phyloP scores from a whole-genome alignment of 2,113 vertebrate species.

The Bucco capensis region DNA sequence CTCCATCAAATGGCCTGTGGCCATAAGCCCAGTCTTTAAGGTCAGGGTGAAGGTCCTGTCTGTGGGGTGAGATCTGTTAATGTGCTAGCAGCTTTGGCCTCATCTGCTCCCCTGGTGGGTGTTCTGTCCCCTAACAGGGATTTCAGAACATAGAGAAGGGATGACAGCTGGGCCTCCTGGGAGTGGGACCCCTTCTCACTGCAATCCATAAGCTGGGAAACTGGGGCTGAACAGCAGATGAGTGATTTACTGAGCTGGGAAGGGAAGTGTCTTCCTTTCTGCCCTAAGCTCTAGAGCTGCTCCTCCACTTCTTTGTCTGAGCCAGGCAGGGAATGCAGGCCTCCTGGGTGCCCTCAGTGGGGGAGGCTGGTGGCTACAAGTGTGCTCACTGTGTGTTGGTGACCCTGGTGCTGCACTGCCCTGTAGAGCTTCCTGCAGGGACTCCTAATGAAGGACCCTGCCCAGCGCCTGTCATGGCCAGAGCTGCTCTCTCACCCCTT shows the following conservation, averaged over 20 bases:
- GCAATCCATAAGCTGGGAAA: neutral
- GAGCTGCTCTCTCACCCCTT: slow-evolving; percentile 90
- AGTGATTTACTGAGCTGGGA: neutral
- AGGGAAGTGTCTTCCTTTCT: neutral
- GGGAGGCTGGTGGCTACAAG: neutral
- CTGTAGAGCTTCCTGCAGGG: slow-evolving; percentile 91
- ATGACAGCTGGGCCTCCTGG: neutral
- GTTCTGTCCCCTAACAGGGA: neutral
- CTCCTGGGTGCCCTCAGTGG: neutral
- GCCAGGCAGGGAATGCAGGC: neutral
- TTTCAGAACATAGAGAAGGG: neutral
- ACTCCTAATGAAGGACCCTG: slow-evolving; percentile 89
- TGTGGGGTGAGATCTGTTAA: neutral
- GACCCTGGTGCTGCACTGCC: neutral
- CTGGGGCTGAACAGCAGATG: neutral
- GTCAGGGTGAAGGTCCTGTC: slow-evolving; percentile 55
- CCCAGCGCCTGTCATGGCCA: slow-evolving; percentile 89
- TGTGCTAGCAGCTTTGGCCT: neutral
- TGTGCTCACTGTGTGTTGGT: neutral
- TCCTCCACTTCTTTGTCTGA: neutral
- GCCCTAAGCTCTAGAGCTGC: neutral
- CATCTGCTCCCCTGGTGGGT: accelerated
- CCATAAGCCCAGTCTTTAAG: slow-evolving; percentile 84
- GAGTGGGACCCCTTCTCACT: neutral
- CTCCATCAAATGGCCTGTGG: slow-evolving; percentile 85